Percentiles rank a stretch among this genome's conserved stretches.
These are phyloP conservation scores for Chromis chromis DNA, from an alignment of 2,797 vertebrate species.

Conservation along the genomic window DNA sequence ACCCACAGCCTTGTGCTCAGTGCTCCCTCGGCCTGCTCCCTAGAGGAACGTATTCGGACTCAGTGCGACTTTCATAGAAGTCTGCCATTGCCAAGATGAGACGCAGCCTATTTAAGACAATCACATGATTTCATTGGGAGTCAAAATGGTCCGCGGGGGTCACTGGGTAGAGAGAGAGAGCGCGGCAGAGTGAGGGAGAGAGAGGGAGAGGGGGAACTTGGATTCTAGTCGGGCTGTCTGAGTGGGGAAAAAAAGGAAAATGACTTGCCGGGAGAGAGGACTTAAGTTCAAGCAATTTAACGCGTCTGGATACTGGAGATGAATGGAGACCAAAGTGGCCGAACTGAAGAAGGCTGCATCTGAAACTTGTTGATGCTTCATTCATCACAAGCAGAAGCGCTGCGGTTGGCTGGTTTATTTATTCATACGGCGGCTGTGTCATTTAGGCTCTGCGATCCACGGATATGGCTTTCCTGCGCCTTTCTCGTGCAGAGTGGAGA, in stretches of 20 bases:
- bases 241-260: constrained; percentile 51
- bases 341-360: constrained; percentile 37
- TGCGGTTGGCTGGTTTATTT: background rate
- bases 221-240: constrained; percentile 45
- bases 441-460: constrained; percentile 35
- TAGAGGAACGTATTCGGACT: constrained; percentile 30
- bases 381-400: constrained; percentile 40
- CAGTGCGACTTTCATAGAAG: constrained; percentile 49
- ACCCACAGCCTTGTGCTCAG: constrained; percentile 24
- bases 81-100: constrained; percentile 53
- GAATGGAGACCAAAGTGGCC: constrained; percentile 58
- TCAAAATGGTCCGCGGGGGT: constrained; percentile 72
- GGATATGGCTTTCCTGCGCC: constrained; percentile 69
- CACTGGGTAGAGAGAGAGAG: constrained; percentile 67
- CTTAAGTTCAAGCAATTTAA: constrained; percentile 49
- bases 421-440: too few species aligned
- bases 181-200: constrained; percentile 32
- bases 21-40: constrained; percentile 43
- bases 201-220: constrained; percentile 25
- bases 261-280: constrained; percentile 58
- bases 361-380: constrained; percentile 61
- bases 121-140: constrained; percentile 79
- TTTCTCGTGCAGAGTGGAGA: constrained; percentile 44
- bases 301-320: constrained; percentile 49
- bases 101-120: constrained; percentile 71